Base-by-base conservation (phyloP, 2,113 vertebrate species). In the Trematocara marginatum region DNA sequence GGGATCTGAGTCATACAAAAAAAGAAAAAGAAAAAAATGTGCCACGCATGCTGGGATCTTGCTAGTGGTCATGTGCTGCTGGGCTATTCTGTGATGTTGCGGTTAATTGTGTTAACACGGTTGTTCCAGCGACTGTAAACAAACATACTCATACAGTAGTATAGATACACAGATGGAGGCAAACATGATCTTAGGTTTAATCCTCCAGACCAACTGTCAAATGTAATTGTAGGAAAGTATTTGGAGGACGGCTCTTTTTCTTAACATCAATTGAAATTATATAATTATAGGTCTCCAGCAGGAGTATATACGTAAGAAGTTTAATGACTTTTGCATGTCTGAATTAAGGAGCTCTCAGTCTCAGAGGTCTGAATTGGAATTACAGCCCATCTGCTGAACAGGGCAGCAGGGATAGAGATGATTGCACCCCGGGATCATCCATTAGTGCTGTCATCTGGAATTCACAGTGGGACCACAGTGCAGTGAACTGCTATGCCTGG, bases 271-370 rank as follows among this genome's bases (percentile, higher is more conserved):
- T 85, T 87, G 81, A 79, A 93, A 90, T 94, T 78, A 88, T 84
- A 82, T 79, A 90, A 89, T 95, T 88, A 94, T 23, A 87, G 88
- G 83, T 92, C 88, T 93, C 69, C 90, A 92, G 90, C 86, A 89
- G 84, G 84, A 90, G 79, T 64, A 35, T 82, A 64, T 83, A 83
- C 54, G 57, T 69, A 54, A 29, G 64, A 64, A 47, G 40, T 64
- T 78, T 95, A 93, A 94, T 94, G 90, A 90, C 87, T 93, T 94
- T 83, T 93, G 88, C 92, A 93, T 93, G 94, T 90, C 88, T 86
- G 81, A 49, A 79, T 93, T 82, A 93, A 82, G 82, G 61, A 91
- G 80, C 80, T 84, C 53, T 90, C 88, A 47, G 78, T 59, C 85
- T 91, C 84, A 80, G 57, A 89, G 89, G 79, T 71, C 84, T 86